Evolutionary conservation across 2,797 vertebrate genomes (phyloP), one percentile per base, ranked within the genome.

Genomic region (Nothura maculosa): DNA sequence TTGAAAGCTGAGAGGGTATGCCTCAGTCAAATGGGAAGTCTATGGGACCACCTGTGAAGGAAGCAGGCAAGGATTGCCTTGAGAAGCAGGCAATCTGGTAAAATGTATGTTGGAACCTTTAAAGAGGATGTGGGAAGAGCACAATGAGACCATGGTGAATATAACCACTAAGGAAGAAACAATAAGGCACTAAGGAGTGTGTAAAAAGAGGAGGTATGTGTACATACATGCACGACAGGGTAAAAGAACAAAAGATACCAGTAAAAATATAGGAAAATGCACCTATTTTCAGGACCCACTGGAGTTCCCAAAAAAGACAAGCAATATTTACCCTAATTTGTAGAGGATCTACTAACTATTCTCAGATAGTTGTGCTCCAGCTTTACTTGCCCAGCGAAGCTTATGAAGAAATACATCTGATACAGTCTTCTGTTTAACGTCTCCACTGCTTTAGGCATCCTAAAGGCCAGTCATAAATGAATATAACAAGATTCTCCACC

Each of bases 1-100:
- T 0, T 2, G 6, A 52, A 61, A 82, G 34, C 48, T 64, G n/a
- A 50, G 27, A 80, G 30, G 5, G 27, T 50, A 68, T 48, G 6
- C 12, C 6, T 34, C 21, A 78, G 47, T n/a, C 81, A 58, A 80
- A 57, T 0, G 1, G 28, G 25, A 19, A 78, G 55, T 30, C 1
- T 1, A 28, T 6, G n/a, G 4, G 30, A 32, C 12, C 4, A 10
- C 22, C 2, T 14, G 1, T 20, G 12, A 61, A 80, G 24, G 57
- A 34, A 62, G 16, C 0, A 1, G 24, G 42, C 32, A 81, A 40
- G n/a, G n/a, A n/a, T n/a, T n/a, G n/a, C n/a, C n/a, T n/a, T n/a
- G n/a, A n/a, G 57, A 34, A 62, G 16, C 0, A 1, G 24, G 42
- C 32, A 81, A 40, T 38, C 16, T 21, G 38, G 32, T 68, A 15